phyloP scores from a whole-genome alignment of 2,797 vertebrate species.

The Arctocebus calabarensis region DNA sequence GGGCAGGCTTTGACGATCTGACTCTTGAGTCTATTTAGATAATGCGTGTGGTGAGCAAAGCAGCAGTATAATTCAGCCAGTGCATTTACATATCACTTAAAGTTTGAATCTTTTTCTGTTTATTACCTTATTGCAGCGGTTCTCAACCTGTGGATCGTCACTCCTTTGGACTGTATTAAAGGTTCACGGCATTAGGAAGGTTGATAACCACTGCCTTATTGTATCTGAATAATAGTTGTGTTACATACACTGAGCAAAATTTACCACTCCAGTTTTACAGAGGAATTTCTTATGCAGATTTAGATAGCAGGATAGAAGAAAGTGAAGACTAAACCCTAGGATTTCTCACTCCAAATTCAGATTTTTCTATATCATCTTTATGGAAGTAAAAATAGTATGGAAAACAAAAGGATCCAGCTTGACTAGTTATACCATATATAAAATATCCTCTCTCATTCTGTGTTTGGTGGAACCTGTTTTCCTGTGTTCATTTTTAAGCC shows the following conservation, averaged over 20 bases:
- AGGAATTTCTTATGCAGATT: conserved; percentile 20
- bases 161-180: too few relatives aligned
- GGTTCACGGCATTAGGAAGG: too few relatives aligned
- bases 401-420: not conserved
- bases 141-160: too few relatives aligned
- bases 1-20: conserved; percentile 36
- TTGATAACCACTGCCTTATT: not conserved
- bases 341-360: not conserved
- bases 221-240: not conserved
- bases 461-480: not conserved
- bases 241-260: conserved; percentile 7
- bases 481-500: conserved; percentile 32
- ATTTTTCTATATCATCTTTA: not conserved
- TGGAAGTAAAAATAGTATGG: not conserved
- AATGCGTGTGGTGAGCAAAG: not conserved
- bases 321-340: not conserved
- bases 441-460: not conserved
- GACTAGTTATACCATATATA: not conserved
- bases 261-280: not conserved
- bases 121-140: not conserved
- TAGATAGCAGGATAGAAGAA: conserved; percentile 6
- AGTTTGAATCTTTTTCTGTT: conserved; percentile 31
- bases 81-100: not conserved
- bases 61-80: not conserved
- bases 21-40: conserved; percentile 7